Base-by-base conservation (phyloP, 2,888 invertebrate genomes). In the Brachypalpus laphriformis region DNA sequence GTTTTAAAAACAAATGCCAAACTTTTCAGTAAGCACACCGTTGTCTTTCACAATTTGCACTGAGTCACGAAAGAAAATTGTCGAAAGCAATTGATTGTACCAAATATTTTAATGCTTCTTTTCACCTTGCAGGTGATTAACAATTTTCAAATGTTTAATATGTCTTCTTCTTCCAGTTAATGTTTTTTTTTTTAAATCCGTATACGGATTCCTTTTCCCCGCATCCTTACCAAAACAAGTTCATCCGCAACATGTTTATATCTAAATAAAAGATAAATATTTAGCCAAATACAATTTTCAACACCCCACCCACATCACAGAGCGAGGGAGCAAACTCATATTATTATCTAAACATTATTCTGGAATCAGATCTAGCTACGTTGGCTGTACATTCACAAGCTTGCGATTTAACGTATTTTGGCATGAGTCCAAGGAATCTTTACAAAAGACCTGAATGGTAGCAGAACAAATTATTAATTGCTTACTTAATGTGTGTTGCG, bases 311-410 rank as follows among this genome's bases (percentile, higher is more conserved):
- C 75, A 75, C 81, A 75, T 56, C 68, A 68, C n/a, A 28, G 40
- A 14, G 66, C 37, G 31, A 37, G 61, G 25, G 8, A 14, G n/a
- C 34, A 61, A 70, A 61, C 56, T 70, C 56, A 54, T 75, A 75
- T 81, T 75, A 70, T 75, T 75, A 75, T 81, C 68, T 81, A 81
- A 81, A 81, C 81, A 81, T 34, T 14, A 63, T 81, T 81, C 47
- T 56, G 47, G 42, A 59, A 66, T 59, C 45, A 25, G 25, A 56
- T 16, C 22, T 6, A 22, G 40, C 28, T 34, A 8, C 45, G n/a
- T n/a, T 68, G 9, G 34, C 25, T 6, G 40, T 57, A 66, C 74
- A 65, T 56, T 57, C 70, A 74, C 34, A 37, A 59, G 20, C 37
- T 45, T 49, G 31, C 45, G 74, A 72, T 61, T 59, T 34, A 40